phyloP scores from a whole-genome alignment of 2,113 vertebrate species.

The Notechis scutatus region DNA sequence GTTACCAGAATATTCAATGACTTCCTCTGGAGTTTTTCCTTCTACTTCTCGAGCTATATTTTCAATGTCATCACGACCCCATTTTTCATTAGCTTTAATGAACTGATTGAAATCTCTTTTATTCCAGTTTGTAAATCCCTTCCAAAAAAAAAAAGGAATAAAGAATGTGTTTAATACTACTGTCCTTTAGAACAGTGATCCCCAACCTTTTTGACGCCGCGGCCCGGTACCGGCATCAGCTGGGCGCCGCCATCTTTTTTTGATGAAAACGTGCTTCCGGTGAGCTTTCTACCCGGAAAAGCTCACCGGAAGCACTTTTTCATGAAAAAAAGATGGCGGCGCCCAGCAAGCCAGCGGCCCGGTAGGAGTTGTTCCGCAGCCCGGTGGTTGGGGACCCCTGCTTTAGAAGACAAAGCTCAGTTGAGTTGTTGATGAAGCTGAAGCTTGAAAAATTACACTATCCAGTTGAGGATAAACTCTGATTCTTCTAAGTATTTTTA shows the following conservation, averaged over 20 bases:
- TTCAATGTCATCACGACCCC: conserved; percentile 97
- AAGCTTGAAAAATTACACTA: neutral
- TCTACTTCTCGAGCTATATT: conserved; percentile 98
- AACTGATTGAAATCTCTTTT: conserved; percentile 99
- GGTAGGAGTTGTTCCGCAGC: too few relatives aligned
- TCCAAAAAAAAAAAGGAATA: conserved; percentile 10
- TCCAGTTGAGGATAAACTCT: neutral
- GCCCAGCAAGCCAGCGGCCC: too few relatives aligned
- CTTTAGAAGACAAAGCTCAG: neutral
- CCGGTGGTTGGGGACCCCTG: too few relatives aligned
- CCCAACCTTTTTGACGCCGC: too few relatives aligned
- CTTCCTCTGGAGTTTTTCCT: conserved; percentile 97
- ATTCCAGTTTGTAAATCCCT: conserved; percentile 99
- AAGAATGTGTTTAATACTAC: conserved; percentile 9
- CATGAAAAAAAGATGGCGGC: too few relatives aligned
- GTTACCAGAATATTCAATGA: conserved; percentile 98
- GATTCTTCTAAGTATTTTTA: neutral
- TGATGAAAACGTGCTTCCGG: too few relatives aligned
- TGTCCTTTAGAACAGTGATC: too few relatives aligned
- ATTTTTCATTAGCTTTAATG: conserved; percentile 99
- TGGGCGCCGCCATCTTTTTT: too few relatives aligned
- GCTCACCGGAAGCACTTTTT: too few relatives aligned
- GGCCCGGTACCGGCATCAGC: too few relatives aligned
- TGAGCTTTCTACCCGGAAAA: too few relatives aligned
- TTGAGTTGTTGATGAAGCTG: neutral